Base-by-base conservation (phyloP, 1,140 invertebrate genomes). In the Trigoniulus corallinus region DNA sequence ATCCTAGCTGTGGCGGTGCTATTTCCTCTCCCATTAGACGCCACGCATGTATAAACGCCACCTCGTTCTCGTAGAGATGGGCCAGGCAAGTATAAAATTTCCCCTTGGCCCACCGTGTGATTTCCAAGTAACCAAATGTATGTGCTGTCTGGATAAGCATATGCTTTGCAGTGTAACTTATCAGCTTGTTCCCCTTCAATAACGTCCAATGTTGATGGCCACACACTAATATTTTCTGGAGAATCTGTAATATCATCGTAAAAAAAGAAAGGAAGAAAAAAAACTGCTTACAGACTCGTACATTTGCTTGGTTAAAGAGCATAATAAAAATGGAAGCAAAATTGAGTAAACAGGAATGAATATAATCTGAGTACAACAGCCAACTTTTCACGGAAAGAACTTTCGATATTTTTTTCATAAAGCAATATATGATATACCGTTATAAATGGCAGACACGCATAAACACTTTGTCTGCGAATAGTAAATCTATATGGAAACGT, bases 231-330 rank as follows among this genome's bases (percentile, higher is more conserved):
- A 58, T 86, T 80, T 61, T 88, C 82, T 2, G 88, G 88, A 50
- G 87, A 82, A 75, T 84, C 88, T 92, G 69, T 40, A 60, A 66
- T n/a, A n/a, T n/a, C n/a, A n/a, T n/a, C n/a, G n/a, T n/a, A n/a
- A n/a, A n/a, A n/a, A n/a, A n/a, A n/a, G n/a, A n/a, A n/a, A n/a
- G n/a, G n/a, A n/a, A n/a, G 43, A 39, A 27, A 41, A 45, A 55
- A 52, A 58, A 56, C 15, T 34, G 29, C 29, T 34, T n/a, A n/a
- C n/a, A n/a, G n/a, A n/a, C n/a, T n/a, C n/a, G n/a, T n/a, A n/a
- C n/a, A n/a, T n/a, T n/a, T n/a, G n/a, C n/a, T 21, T 23, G n/a
- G n/a, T 46, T 7, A 27, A n/a, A 2, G 25, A 46, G 23, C 15
- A 46, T 27, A 22, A 18, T 22, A 23, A 22, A 22, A 29, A 52